Evolutionary conservation across 35 echinoderm and acorn worm species (phyloP).

Genomic region (Ophioderma brevispina): DNA sequence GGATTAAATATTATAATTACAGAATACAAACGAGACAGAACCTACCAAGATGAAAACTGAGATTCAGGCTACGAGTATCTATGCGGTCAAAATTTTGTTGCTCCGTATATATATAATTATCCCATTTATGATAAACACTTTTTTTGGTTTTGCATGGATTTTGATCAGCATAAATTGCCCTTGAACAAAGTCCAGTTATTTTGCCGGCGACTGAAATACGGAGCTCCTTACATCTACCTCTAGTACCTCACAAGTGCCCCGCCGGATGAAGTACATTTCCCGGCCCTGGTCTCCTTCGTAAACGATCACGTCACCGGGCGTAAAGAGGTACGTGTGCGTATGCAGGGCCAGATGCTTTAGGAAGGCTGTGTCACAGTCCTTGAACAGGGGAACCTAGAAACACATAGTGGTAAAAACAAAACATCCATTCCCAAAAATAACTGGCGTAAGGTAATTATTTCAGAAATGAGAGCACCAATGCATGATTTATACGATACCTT

Average conservation of each 20-base stretch:
- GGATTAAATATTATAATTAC: too few relatives aligned
- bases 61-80: too few relatives aligned
- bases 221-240: constrained; percentile 5
- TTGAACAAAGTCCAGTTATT: constrained; percentile 1
- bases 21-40: too few relatives aligned
- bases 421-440: too few relatives aligned
- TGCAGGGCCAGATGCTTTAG: constrained; percentile 88
- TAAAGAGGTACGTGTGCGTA: constrained; percentile 91
- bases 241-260: constrained; percentile 92
- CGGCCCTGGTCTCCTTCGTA: constrained; percentile 97
- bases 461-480: too few relatives aligned
- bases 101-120: background rate
- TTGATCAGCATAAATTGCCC: background rate
- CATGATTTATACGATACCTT: too few relatives aligned
- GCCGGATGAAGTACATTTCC: constrained; percentile 98
- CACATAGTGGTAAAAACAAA: background rate
- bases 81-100: background rate
- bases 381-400: constrained; percentile 90
- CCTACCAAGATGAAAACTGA: too few relatives aligned
- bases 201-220: background rate
- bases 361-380: constrained; percentile 92
- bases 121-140: too few relatives aligned
- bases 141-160: background rate
- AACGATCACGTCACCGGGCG: constrained; percentile 89
- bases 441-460: too few relatives aligned